These are phyloP conservation scores for Callopanchax toddi DNA, from an alignment of 2,113 vertebrate genomes.

Conservation along the genomic window DNA sequence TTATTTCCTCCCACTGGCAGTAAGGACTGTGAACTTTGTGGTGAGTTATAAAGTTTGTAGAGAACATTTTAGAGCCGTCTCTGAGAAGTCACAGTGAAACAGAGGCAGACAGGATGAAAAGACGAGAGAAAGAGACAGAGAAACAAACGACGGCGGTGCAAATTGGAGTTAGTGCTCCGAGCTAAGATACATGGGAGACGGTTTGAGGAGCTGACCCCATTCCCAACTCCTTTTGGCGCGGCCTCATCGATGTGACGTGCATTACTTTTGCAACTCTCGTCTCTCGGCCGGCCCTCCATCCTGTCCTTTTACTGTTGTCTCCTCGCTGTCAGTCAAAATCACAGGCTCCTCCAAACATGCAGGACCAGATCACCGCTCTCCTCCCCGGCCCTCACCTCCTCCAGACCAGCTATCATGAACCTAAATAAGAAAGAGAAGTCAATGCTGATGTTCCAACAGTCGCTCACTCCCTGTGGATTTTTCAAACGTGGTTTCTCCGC, in stretches of 20 bases:
- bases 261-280: slow-evolving; percentile 58
- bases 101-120: slow-evolving; percentile 24
- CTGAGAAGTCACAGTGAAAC: slow-evolving; percentile 24
- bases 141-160: slow-evolving; percentile 44
- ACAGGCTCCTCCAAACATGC: slow-evolving; percentile 37
- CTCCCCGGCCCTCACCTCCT: slow-evolving; percentile 40
- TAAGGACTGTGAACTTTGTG: slow-evolving; percentile 1
- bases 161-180: slow-evolving; percentile 33
- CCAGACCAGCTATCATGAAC: slow-evolving; percentile 51
- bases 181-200: slow-evolving; percentile 36
- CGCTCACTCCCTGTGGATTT: slow-evolving; percentile 48
- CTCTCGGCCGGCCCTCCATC: slow-evolving; percentile 30
- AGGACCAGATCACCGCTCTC: slow-evolving; percentile 26
- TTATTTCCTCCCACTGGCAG: background rate
- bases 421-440: slow-evolving; percentile 64
- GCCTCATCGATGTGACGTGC: slow-evolving; percentile 79
- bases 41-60: slow-evolving; percentile 27
- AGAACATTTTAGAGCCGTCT: background rate
- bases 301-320: slow-evolving; percentile 31
- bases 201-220: slow-evolving; percentile 55
- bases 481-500: slow-evolving; percentile 27
- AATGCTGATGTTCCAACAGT: slow-evolving; percentile 63
- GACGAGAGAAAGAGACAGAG: slow-evolving; percentile 23
- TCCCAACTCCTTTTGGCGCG: slow-evolving; percentile 51
- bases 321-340: slow-evolving; percentile 62